Percentiles rank a stretch among this genome's conserved stretches.
These are phyloP conservation scores for Sciurus vulgaris DNA, from an alignment of 2,797 vertebrate genomes.

Conservation along the genomic window DNA sequence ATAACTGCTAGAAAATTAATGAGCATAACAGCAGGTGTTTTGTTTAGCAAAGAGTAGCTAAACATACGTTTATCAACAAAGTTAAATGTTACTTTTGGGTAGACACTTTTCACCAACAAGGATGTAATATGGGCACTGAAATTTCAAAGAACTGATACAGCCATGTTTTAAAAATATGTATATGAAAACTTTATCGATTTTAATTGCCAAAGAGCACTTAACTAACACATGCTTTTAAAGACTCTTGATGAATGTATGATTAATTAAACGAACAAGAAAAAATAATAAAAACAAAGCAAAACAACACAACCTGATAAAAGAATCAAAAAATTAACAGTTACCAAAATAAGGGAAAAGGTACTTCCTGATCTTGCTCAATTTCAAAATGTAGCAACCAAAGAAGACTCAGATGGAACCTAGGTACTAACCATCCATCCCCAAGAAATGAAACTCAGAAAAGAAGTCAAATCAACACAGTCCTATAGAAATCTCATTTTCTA, in stretches of 20 bases:
- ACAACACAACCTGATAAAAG: not conserved
- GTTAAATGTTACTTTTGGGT: not conserved
- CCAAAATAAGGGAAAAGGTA: conserved; percentile 30
- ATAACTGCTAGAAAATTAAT: conserved; percentile 31
- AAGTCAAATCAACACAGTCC: not conserved
- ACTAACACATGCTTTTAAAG: conserved; percentile 9
- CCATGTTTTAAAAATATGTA: not conserved
- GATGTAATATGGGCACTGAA: not conserved
- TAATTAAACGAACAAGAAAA: conserved; percentile 10
- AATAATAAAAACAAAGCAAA: conserved; percentile 32
- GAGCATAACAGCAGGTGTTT: not conserved
- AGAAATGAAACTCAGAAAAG: conserved; percentile 14
- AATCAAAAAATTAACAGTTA: conserved; percentile 9
- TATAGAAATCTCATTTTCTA: not conserved
- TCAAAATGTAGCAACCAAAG: conserved; percentile 10
- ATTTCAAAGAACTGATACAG: not conserved
- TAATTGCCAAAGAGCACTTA: conserved; percentile 26
- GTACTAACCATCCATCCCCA: not conserved
- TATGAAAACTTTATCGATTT: conserved; percentile 40
- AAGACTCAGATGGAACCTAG: not conserved
- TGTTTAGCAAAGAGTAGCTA: not conserved
- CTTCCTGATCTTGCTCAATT: not conserved
- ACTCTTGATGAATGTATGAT: not conserved
- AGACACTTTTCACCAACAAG: conserved; percentile 26
- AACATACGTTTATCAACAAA: not conserved